Conservation (phyloP, 2,888 invertebrate genomes). For the Masnerella sp. region DNA sequence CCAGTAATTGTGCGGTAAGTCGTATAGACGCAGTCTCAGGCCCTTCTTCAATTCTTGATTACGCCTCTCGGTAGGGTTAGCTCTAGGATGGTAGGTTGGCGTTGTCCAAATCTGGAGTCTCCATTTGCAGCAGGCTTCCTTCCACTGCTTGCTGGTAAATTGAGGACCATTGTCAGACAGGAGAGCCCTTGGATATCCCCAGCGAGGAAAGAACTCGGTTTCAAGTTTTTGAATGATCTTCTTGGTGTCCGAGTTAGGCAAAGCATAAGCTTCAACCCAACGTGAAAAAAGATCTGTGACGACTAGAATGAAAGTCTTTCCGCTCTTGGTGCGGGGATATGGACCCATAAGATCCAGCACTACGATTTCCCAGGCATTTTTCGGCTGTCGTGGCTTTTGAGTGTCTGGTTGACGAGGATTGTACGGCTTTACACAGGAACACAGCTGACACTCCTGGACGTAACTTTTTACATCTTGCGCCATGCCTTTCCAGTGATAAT, state of each 20-base stretch:
- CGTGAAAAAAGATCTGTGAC: slow-evolving; percentile 61
- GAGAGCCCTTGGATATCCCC: slow-evolving; percentile 18
- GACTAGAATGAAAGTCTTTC: slow-evolving; percentile 54
- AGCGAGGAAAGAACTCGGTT: slow-evolving; percentile 19
- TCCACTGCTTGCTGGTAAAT: slow-evolving; percentile 20
- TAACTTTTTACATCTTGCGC: slow-evolving; percentile 17
- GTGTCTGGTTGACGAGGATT: neutral
- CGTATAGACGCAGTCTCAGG: slow-evolving; percentile 7
- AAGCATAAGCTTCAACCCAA: slow-evolving; percentile 62
- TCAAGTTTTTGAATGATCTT: slow-evolving; percentile 21
- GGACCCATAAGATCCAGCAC: slow-evolving; percentile 58
- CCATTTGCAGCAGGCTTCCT: slow-evolving; percentile 17
- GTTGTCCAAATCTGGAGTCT: slow-evolving; percentile 38
- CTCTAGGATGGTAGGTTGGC: slow-evolving; percentile 48
- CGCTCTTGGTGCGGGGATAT: slow-evolving; percentile 39
- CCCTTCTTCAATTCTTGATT: slow-evolving; percentile 54
- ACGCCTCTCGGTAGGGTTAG: slow-evolving; percentile 42
- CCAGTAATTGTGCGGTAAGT: slow-evolving; percentile 4
- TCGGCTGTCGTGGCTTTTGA: slow-evolving; percentile 13
- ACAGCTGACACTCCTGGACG: slow-evolving; percentile 24
- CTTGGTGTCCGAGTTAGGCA: slow-evolving; percentile 12
- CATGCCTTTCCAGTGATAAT: too few relatives aligned
- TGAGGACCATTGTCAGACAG: slow-evolving; percentile 52
- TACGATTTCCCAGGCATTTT: slow-evolving; percentile 17
- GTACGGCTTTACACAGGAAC: slow-evolving; percentile 27